A percentile compares a stretch with the other conserved stretches of the same genome.
These are phyloP conservation scores for Eudasyphora cyanicolor DNA, from an alignment of 2,888 invertebrate species.

Conservation along the genomic window DNA sequence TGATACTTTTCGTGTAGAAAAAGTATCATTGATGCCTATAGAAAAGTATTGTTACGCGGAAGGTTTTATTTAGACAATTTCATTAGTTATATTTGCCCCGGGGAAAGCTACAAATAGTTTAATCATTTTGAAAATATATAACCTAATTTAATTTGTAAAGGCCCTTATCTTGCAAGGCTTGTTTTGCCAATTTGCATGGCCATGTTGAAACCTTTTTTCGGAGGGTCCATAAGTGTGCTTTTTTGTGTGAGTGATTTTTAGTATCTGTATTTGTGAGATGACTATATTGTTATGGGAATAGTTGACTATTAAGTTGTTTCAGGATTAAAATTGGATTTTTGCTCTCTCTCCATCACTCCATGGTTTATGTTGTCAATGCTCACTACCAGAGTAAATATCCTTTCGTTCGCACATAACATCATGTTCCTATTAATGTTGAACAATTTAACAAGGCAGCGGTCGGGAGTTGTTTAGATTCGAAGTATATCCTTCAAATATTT, in stretches of 20 bases:
- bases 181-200: no score
- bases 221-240: not conserved
- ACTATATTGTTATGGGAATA: slow-evolving; percentile 8
- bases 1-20: no score
- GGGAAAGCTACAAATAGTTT: no score
- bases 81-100: no score
- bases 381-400: not conserved
- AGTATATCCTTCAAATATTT: not conserved
- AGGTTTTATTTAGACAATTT: no score
- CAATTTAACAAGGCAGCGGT: not conserved
- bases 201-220: no score
- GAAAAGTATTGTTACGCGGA: no score
- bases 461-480: not conserved
- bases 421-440: not conserved
- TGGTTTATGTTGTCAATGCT: not conserved
- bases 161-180: not conserved
- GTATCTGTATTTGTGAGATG: not conserved
- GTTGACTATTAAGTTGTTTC: slow-evolving; percentile 10
- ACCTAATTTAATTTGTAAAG: no score
- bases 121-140: no score
- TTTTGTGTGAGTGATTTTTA: not conserved
- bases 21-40: no score
- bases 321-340: slow-evolving; percentile 16
- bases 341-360: not conserved
- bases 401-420: not conserved